phyloP scores from a whole-genome alignment of 2,888 invertebrate genomes.

The Thera obeliscata region DNA sequence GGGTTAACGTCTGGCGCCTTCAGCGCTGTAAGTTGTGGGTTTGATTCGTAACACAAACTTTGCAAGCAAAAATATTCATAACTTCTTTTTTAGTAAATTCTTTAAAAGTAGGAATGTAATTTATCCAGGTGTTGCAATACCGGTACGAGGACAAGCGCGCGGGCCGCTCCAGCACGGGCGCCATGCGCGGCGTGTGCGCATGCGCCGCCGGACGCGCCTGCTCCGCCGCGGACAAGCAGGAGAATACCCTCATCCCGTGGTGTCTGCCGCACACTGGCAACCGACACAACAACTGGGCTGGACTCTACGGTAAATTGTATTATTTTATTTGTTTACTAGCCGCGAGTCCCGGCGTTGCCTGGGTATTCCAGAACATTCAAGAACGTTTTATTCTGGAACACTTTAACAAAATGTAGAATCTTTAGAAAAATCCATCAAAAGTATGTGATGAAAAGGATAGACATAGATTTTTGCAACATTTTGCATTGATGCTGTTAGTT shows the following conservation, averaged over 20 bases:
- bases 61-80: too few relatives aligned
- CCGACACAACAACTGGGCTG: conserved; percentile 94
- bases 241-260: conserved; percentile 94
- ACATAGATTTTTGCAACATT: too few relatives aligned
- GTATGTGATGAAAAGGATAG: too few relatives aligned
- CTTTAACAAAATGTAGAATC: too few relatives aligned
- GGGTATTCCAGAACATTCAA: too few relatives aligned
- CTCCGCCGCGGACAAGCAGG: conserved; percentile 89
- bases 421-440: too few relatives aligned
- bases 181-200: conserved; percentile 89
- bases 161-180: conserved; percentile 72
- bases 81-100: too few relatives aligned
- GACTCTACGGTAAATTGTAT: conserved; percentile 86
- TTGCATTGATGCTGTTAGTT: too few relatives aligned
- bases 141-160: conserved; percentile 77
- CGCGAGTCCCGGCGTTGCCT: too few relatives aligned
- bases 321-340: too few relatives aligned
- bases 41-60: background rate
- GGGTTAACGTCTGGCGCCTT: conserved; percentile 21
- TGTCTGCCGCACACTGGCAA: conserved; percentile 94
- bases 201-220: conserved; percentile 88
- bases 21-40: background rate
- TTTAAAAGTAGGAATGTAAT: background rate
- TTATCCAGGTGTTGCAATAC: conserved; percentile 72
- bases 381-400: too few relatives aligned